Percentiles rank a stretch among this genome's conserved stretches.
Conservation (phyloP, 2,888 invertebrate species). For the Melinaea menophilus region DNA sequence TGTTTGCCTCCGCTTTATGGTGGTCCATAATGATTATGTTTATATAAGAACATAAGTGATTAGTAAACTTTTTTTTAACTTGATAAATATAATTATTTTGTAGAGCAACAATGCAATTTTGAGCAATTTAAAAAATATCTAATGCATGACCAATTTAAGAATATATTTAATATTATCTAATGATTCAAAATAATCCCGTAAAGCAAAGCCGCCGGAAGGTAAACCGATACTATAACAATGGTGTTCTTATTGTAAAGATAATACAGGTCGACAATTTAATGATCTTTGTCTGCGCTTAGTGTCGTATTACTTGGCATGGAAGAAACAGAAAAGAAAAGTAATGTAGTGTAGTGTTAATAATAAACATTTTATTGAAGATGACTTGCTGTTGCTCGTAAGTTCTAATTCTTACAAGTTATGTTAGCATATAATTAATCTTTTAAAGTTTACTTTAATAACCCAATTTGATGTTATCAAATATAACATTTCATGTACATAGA, state of each 20-base stretch:
- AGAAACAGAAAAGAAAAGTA: conserved; percentile 10
- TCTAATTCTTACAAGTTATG: too few species aligned
- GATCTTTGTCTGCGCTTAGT: conserved; percentile 44
- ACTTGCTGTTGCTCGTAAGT: too few species aligned
- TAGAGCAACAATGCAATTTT: not conserved
- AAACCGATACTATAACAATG: conserved; percentile 59
- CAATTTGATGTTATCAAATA: too few species aligned
- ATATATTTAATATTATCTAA: conserved; percentile 17
- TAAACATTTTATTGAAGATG: not conserved
- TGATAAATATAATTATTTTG: too few species aligned
- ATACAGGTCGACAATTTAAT: conserved; percentile 64
- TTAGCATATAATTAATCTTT: too few species aligned
- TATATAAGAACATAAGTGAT: not conserved
- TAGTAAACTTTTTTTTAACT: too few species aligned
- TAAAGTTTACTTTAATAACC: too few species aligned
- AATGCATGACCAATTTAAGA: conserved; percentile 27
- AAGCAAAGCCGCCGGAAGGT: conserved; percentile 54
- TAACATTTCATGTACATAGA: too few species aligned
- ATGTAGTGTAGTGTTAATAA: not conserved
- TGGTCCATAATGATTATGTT: conserved; percentile 41
- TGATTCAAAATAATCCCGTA: conserved; percentile 26
- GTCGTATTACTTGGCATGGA: conserved; percentile 42
- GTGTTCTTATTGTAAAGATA: conserved; percentile 50
- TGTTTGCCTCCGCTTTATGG: conserved; percentile 44
- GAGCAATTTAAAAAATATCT: conserved; percentile 10